Base-by-base conservation (phyloP, 2,888 invertebrate genomes). In the Ophonus ardosiacus region DNA sequence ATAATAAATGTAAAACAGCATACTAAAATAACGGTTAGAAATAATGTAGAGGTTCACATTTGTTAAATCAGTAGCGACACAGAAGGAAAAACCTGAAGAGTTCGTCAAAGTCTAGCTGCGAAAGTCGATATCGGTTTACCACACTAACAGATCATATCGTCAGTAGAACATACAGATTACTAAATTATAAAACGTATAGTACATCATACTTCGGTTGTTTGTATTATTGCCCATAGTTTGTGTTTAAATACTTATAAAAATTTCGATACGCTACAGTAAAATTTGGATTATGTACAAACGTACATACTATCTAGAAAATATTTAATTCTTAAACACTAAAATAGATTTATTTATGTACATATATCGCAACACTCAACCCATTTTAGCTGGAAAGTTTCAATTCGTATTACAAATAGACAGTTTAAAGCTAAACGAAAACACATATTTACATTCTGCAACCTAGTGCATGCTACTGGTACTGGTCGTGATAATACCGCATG, bases 301-400 rank as follows among this genome's bases (percentile, higher is more conserved):
- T 74, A 74, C 71, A 74, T 74, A 74, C 71, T 74, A 74, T 17
- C 71, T 74, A 74, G 71, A 74, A 74, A 74, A 74, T 74, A 74
- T 74, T 74, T 74, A 74, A 18, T 74, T 74, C 71, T 74, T 74
- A 74, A 71, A 74, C 18, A 74, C 71, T 74, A 74, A 74, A 74
- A 74, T 40, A 74, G 71, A 43, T 74, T 17, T 38, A 68, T 68
- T 31, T 74, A 74, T 74, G 71, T 74, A 74, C 71, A 74, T 74
- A 74, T 74, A 43, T 74, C 13, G 43, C 43, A 74, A 74, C 71
- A 74, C 71, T 74, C 40, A 74, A 74, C 40, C 24, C 71, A 17
- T 74, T 38, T 68, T 38, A 74, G 40, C 71, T 74, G 71, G 31
- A 43, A 17, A 74, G 40, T 74, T 74, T 74, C 63, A 24, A 18